phyloP scores from a whole-genome alignment of 2,888 invertebrate species.

The Chymomyza amoena region DNA sequence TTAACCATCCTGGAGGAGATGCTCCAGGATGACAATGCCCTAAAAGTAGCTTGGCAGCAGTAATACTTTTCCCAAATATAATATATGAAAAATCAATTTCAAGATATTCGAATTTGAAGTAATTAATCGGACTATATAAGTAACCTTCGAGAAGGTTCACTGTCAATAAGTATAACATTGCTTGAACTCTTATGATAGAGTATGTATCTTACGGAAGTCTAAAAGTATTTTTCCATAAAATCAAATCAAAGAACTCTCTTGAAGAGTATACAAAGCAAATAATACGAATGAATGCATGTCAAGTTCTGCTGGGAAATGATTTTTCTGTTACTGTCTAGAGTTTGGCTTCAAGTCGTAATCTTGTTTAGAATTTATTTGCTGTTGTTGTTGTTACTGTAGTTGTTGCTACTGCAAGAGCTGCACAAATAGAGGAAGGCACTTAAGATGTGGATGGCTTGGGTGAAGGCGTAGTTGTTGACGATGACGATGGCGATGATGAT shows the following conservation, averaged over 20 bases:
- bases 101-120: no score
- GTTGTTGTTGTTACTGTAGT: slow-evolving; percentile 17
- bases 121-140: no score
- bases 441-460: slow-evolving; percentile 37
- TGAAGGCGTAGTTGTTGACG: slow-evolving; percentile 30
- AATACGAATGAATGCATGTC: slow-evolving; percentile 49
- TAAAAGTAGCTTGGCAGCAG: no score
- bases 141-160: no score
- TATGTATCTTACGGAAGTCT: no score
- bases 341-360: slow-evolving; percentile 10
- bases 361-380: background rate
- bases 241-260: background rate
- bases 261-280: slow-evolving; percentile 24
- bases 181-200: no score
- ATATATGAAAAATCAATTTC: no score
- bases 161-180: no score
- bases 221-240: no score
- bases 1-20: no score
- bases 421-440: background rate
- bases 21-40: no score
- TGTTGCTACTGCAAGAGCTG: slow-evolving; percentile 50
- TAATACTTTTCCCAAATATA: no score
- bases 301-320: slow-evolving; percentile 42
- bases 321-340: slow-evolving; percentile 2
- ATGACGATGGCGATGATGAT: slow-evolving; percentile 7